phyloP scores from a whole-genome alignment of 2,797 vertebrate genomes.

The Emydoidea blandingii region DNA sequence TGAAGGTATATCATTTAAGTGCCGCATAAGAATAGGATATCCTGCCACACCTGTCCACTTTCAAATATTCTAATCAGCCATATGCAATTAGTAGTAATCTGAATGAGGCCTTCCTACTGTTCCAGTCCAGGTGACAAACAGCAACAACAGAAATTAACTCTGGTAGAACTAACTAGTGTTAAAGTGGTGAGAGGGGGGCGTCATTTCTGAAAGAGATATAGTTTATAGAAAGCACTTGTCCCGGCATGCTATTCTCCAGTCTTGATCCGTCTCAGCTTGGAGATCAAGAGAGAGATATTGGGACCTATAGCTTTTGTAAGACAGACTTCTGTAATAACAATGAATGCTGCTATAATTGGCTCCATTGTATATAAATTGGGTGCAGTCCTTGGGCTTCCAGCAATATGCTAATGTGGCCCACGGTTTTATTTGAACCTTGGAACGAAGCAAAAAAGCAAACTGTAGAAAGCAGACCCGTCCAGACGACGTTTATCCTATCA shows the following conservation, averaged over 20 bases:
- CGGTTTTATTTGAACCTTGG: not conserved
- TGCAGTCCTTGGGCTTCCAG: not conserved
- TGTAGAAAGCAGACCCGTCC: not conserved
- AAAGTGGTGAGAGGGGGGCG: not conserved
- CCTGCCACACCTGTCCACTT: not conserved
- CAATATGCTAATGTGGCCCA: not conserved
- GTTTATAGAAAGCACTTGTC: not conserved
- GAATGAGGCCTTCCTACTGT: fast-evolving
- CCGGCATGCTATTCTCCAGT: not conserved
- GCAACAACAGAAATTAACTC: not conserved
- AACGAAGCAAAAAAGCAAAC: not conserved
- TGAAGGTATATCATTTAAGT: not conserved
- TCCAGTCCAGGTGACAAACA: not conserved
- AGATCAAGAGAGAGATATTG: not conserved
- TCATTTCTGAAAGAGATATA: fast-evolving
- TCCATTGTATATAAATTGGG: fast-evolving
- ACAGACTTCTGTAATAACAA: no score
- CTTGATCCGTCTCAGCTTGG: fast-evolving
- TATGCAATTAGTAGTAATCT: not conserved
- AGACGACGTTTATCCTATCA: not conserved
- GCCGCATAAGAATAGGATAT: not conserved
- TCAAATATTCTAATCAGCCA: not conserved
- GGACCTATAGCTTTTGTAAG: not conserved
- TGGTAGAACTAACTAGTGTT: fast-evolving
- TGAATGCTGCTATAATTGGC: not conserved